Conservation (phyloP, 2,113 vertebrate species). For the Lampris megalopsis region DNA sequence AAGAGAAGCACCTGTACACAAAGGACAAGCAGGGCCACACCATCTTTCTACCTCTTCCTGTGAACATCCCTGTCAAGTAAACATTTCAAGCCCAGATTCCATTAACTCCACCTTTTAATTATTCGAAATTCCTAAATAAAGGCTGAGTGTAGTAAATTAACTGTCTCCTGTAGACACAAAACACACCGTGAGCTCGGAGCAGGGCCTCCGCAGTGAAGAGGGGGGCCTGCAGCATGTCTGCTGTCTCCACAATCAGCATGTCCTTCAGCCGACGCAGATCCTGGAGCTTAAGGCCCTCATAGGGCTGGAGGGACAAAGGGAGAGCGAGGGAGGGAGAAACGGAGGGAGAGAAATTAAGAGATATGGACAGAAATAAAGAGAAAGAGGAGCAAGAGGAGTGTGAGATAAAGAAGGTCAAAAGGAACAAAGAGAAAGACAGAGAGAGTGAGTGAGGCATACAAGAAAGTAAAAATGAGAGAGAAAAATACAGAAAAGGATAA, state of each 20-base stretch:
- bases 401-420: not conserved
- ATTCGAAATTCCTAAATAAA: no score
- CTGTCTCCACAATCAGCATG: constrained; percentile 98
- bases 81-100: no score
- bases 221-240: constrained; percentile 98
- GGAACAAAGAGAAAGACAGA: not conserved
- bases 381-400: not conserved
- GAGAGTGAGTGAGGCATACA: not conserved
- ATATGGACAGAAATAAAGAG: not conserved
- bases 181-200: constrained; percentile 93
- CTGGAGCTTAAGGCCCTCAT: constrained; percentile 95
- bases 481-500: not conserved
- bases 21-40: no score
- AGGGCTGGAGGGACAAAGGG: constrained; percentile 80
- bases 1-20: no score
- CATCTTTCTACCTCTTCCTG: no score
- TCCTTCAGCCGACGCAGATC: constrained; percentile 95
- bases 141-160: no score
- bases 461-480: not conserved
- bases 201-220: constrained; percentile 98
- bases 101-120: no score
- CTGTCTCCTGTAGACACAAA: not conserved
- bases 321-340: constrained; percentile 79
- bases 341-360: constrained; percentile 5
- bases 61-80: no score